phyloP scores from a whole-genome alignment of 2,888 invertebrate genomes.

The Alviniconcha strummeri region DNA sequence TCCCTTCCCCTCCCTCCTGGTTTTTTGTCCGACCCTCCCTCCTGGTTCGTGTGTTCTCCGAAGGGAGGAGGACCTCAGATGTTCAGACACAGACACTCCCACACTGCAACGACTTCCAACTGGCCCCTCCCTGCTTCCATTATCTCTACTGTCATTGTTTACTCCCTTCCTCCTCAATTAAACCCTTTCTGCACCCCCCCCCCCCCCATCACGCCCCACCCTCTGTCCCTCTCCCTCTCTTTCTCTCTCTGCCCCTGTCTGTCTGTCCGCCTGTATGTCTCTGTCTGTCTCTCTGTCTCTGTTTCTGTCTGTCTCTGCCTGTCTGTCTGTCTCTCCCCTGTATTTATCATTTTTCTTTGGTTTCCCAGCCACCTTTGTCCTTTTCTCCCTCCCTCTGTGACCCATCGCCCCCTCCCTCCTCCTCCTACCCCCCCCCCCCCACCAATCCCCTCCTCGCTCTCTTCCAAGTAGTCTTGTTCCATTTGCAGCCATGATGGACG shows the following conservation, averaged over 20 bases:
- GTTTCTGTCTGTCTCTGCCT: no score
- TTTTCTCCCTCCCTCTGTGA: not conserved
- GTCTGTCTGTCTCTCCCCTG: not conserved
- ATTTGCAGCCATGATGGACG: not conserved
- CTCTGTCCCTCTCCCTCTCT: constrained; percentile 1
- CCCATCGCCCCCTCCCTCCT: not conserved
- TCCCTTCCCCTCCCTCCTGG: no score
- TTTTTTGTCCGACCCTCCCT: no score
- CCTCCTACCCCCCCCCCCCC: not conserved
- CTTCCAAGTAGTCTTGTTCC: not conserved
- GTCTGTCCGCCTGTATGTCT: not conserved
- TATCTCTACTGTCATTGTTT: constrained; percentile 11
- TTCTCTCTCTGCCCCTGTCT: not conserved
- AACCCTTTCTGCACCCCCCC: not conserved
- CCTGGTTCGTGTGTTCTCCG: no score
- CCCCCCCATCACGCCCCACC: not conserved
- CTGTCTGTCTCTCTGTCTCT: not conserved
- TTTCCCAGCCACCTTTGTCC: not conserved
- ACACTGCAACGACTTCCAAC: not conserved
- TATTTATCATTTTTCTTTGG: not conserved
- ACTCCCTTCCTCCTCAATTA: not conserved
- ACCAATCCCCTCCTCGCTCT: not conserved
- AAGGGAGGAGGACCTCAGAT: constrained; percentile 8
- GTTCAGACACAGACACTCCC: constrained; percentile 1
- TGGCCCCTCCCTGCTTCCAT: constrained; percentile 18